Evolutionary conservation across 2,888 invertebrate species (phyloP).

Genomic region (Biston stratarius): DNA sequence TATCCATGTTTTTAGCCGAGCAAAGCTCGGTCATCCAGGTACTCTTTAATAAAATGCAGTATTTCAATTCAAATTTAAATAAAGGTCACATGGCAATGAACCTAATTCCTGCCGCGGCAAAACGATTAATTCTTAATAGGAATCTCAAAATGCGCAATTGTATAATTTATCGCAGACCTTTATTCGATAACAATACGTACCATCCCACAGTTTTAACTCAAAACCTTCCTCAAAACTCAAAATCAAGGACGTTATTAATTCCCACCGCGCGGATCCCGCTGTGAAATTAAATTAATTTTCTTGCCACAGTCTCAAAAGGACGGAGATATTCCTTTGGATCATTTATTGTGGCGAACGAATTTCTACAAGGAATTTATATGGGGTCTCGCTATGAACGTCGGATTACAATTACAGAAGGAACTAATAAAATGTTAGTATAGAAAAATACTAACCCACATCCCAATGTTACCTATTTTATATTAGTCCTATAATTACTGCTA

Average conservation of each 20-base stretch:
- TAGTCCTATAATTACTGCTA: too few species aligned
- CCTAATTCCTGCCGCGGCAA: neutral
- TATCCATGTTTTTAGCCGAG: too few species aligned
- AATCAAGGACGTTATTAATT: constrained; percentile 41
- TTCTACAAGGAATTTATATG: constrained; percentile 30
- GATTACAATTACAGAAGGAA: too few species aligned
- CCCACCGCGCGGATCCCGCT: constrained; percentile 34
- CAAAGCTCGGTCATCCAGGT: too few species aligned
- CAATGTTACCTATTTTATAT: too few species aligned
- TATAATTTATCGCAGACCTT: constrained; percentile 30
- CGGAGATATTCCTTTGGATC: constrained; percentile 42
- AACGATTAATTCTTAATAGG: constrained; percentile 13
- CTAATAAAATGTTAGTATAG: too few species aligned
- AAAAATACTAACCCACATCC: too few species aligned
- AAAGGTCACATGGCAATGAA: neutral
- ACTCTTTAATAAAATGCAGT: too few species aligned
- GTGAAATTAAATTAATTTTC: constrained; percentile 46
- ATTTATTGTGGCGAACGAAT: constrained; percentile 32
- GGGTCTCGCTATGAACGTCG: neutral
- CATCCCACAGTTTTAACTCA: constrained; percentile 22
- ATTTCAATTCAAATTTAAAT: neutral
- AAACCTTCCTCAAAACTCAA: constrained; percentile 30
- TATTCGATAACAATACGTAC: constrained; percentile 32
- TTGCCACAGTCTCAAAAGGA: constrained; percentile 39
- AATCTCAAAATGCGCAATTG: constrained; percentile 24